These are phyloP conservation scores for Eptesicus fuscus DNA, from an alignment of 2,113 vertebrate species.

Conservation along the genomic window DNA sequence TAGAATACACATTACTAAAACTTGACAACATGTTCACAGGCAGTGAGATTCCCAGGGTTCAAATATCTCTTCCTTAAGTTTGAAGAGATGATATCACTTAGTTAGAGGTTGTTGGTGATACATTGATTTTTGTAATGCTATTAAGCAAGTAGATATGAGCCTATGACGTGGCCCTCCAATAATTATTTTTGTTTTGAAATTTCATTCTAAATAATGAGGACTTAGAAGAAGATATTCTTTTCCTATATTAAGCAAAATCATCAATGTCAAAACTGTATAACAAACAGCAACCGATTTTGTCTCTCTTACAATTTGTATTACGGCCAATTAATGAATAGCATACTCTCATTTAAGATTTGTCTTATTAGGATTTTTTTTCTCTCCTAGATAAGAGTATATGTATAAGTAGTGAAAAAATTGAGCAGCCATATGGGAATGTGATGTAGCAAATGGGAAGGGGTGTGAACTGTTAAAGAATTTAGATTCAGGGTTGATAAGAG, in stretches of 20 bases:
- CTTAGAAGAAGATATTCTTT: not conserved
- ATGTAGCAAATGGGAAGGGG: not conserved
- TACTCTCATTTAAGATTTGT: not conserved
- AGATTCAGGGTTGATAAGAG: not conserved
- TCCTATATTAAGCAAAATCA: not conserved
- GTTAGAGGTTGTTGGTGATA: not conserved
- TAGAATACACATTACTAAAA: not conserved
- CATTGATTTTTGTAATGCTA: conserved; percentile 48
- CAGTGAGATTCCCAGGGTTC: conserved; percentile 55
- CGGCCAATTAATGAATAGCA: not conserved
- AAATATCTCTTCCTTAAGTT: conserved; percentile 54
- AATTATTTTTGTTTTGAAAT: not conserved
- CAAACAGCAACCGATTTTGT: not conserved
- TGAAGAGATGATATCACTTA: conserved; percentile 60
- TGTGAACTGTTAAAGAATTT: not conserved
- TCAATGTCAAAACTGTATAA: not conserved
- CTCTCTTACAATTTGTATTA: not conserved
- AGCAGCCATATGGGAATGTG: not conserved
- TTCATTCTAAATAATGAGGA: not conserved
- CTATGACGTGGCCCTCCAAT: not conserved
- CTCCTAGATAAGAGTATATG: not conserved
- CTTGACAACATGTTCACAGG: conserved; percentile 31
- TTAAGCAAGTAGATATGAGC: conserved; percentile 53
- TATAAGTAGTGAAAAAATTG: not conserved
- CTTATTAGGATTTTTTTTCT: not conserved